Conservation (phyloP, 1,140 invertebrate genomes). For the Apis florea region DNA sequence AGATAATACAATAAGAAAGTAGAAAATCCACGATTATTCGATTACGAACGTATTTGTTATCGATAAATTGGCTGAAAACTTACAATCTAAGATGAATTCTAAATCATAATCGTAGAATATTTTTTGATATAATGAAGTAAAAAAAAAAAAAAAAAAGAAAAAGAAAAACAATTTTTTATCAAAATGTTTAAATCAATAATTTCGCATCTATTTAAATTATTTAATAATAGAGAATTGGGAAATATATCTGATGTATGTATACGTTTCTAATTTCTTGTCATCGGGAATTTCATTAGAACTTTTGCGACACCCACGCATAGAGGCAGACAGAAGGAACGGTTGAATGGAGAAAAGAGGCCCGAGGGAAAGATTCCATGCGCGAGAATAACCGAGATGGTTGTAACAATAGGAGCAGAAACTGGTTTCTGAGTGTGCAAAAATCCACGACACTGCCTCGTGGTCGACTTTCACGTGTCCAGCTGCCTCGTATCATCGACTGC, state of each 20-base stretch:
- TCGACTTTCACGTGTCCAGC: conserved; percentile 51
- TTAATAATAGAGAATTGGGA: not conserved
- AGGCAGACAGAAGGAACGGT: not conserved
- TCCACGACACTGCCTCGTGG: conserved; percentile 44
- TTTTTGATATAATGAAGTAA: too few species aligned
- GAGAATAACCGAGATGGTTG: not conserved
- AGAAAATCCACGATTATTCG: too few species aligned
- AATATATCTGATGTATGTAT: not conserved
- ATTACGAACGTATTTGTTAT: too few species aligned
- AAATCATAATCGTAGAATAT: too few species aligned
- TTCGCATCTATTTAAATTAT: not conserved
- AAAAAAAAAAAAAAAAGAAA: too few species aligned
- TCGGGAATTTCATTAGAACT: conserved; percentile 14
- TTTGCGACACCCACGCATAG: conserved; percentile 1
- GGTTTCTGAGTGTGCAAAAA: conserved; percentile 54
- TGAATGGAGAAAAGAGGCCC: not conserved
- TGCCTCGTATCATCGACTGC: conserved; percentile 47
- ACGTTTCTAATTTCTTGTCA: not conserved
- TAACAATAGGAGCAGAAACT: conserved; percentile 61
- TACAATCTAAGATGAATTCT: too few species aligned
- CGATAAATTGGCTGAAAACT: too few species aligned
- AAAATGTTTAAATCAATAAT: not conserved
- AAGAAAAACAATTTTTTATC: too few species aligned
- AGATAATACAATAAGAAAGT: too few species aligned
- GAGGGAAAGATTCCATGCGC: conserved; percentile 25